Evolutionary conservation across 2,888 invertebrate species (phyloP).

Genomic region (Fragum whitleyi): DNA sequence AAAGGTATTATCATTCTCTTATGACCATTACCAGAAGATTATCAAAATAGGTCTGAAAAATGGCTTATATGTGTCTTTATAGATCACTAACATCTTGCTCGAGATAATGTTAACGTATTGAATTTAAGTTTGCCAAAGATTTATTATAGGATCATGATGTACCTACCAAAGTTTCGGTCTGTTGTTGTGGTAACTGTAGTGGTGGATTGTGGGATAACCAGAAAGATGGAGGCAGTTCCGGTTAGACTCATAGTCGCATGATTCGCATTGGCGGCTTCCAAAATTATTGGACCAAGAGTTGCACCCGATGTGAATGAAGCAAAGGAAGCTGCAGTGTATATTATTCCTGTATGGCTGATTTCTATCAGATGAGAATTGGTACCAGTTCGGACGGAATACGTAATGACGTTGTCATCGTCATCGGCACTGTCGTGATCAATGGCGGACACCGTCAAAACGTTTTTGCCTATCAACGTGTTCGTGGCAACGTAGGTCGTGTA

Average conservation of each 20-base stretch:
- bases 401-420: conserved; percentile 47
- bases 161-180: conserved; percentile 51
- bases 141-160: no score
- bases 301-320: conserved; percentile 4
- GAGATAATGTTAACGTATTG: no score
- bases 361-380: background rate
- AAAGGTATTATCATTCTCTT: no score
- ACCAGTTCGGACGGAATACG: conserved; percentile 31
- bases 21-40: no score
- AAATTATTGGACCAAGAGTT: conserved; percentile 13
- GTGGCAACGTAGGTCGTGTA: conserved; percentile 47
- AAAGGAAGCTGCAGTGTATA: conserved; percentile 34
- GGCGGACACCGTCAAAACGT: conserved; percentile 38
- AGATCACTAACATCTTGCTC: no score
- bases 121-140: no score
- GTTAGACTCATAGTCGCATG: background rate
- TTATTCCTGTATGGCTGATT: conserved; percentile 29
- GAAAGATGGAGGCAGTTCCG: conserved; percentile 37
- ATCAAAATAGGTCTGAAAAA: no score
- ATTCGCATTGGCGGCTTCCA: conserved; percentile 28
- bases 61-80: no score
- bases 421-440: conserved; percentile 46
- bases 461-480: conserved; percentile 49
- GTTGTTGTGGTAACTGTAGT: conserved; percentile 54
- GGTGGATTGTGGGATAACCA: conserved; percentile 45